Conservation (phyloP, 2,113 vertebrate species). For the Tachysurus vachellii region DNA sequence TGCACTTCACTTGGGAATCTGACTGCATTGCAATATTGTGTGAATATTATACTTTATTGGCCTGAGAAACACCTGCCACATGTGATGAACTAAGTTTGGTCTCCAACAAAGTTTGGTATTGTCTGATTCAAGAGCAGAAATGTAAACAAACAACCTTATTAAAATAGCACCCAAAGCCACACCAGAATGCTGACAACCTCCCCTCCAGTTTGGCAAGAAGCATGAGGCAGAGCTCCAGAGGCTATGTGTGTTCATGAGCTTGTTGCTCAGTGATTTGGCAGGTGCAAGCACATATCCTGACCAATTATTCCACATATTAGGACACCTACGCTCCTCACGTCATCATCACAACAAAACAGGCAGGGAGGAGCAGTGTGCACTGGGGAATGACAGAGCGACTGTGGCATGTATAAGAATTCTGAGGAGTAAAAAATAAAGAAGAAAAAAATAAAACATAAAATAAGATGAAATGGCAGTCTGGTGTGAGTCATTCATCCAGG, state of each 20-base stretch:
- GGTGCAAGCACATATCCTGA: constrained; percentile 5
- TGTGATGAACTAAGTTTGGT: not conserved
- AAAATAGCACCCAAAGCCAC: not conserved
- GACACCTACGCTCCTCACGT: not conserved
- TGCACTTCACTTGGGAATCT: not conserved
- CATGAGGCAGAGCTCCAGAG: not conserved
- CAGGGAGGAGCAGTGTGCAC: not conserved
- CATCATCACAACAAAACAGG: not conserved
- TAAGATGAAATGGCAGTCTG: constrained; percentile 11
- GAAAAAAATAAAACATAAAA: not conserved
- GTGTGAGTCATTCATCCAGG: constrained; percentile 19
- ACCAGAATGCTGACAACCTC: constrained; percentile 1
- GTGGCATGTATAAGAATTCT: not conserved
- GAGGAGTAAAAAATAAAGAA: not conserved
- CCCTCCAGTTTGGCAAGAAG: constrained; percentile 13
- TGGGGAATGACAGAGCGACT: constrained; percentile 1
- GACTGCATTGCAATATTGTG: not conserved
- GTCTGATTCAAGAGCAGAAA: not conserved
- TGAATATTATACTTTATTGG: constrained; percentile 1
- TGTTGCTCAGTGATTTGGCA: constrained; percentile 38
- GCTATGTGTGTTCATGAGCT: constrained; percentile 31
- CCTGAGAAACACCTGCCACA: not conserved
- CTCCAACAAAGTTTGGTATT: constrained; percentile 5
- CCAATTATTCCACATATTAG: constrained; percentile 16
- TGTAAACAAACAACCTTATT: not conserved